Percentiles rank a stretch among this genome's conserved stretches.
phyloP scores from a whole-genome alignment of 2,888 invertebrate species.

The Acronicta leporina region DNA sequence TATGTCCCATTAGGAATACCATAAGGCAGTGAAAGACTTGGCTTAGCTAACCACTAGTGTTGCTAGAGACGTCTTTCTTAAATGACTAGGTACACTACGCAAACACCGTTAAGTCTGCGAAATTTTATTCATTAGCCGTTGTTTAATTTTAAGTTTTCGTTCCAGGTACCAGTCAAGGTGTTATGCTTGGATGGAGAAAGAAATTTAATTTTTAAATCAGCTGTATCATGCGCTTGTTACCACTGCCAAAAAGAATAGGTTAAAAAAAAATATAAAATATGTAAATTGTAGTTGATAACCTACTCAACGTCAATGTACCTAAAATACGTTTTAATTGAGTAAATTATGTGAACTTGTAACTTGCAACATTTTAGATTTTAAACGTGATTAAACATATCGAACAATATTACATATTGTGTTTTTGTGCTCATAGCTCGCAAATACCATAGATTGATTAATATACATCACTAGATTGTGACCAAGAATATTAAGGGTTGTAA shows the following conservation, averaged over 20 bases:
- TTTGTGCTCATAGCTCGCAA: neutral
- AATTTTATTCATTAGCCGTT: too few species aligned
- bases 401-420: constrained; percentile 6
- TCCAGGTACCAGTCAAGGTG: constrained; percentile 93
- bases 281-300: neutral
- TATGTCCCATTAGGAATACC: too few species aligned
- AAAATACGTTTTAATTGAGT: neutral
- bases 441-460: too few species aligned
- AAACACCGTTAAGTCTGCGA: too few species aligned
- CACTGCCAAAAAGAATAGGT: constrained; percentile 94
- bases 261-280: neutral
- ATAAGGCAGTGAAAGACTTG: too few species aligned
- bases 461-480: too few species aligned
- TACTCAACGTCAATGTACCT: neutral
- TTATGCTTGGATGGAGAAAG: constrained; percentile 94
- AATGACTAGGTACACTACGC: too few species aligned
- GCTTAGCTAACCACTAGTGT: too few species aligned
- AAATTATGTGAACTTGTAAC: constrained; percentile 59
- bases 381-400: constrained; percentile 64
- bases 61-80: too few species aligned
- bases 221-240: constrained; percentile 94
- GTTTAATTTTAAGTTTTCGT: constrained; percentile 50
- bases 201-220: constrained; percentile 94
- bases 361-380: constrained; percentile 57
- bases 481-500: too few species aligned